A percentile compares a stretch with the other conserved stretches of the same genome.
Conservation (phyloP, 37 sponge, comb jelly and placozoan species). For the Tethya wilhelma region DNA sequence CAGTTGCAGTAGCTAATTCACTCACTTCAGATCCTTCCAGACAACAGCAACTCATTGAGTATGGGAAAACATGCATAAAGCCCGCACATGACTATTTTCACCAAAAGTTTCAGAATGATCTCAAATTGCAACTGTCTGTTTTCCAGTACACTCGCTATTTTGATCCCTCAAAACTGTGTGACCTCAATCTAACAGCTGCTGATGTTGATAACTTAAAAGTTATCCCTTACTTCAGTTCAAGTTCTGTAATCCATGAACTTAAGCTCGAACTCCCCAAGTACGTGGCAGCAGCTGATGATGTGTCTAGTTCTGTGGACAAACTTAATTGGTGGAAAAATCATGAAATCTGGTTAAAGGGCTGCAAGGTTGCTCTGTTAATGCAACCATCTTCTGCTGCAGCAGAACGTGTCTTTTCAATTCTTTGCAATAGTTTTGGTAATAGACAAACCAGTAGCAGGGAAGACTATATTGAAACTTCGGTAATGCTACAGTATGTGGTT, state of each 20-base stretch:
- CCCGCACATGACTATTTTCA: not conserved
- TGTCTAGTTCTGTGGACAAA: not conserved
- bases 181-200: not conserved
- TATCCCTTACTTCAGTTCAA: not conserved
- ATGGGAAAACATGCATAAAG: not conserved
- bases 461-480: constrained; percentile 4
- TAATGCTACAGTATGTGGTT: no score
- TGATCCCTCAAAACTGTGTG: not conserved
- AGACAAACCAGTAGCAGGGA: not conserved
- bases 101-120: not conserved
- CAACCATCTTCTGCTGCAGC: constrained; percentile 14
- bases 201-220: constrained; percentile 3
- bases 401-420: constrained; percentile 1
- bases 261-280: not conserved
- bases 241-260: not conserved
- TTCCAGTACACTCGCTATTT: constrained; percentile 6
- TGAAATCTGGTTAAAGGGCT: not conserved
- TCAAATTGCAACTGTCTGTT: not conserved
- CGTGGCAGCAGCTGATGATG: constrained; percentile 1
- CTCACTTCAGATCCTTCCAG: not conserved
- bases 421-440: not conserved
- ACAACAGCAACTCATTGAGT: not conserved
- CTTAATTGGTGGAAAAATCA: not conserved
- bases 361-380: not conserved
- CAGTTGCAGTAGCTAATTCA: not conserved